These are phyloP conservation scores for Eilema sororculum DNA, from an alignment of 2,888 invertebrate species.

Conservation along the genomic window DNA sequence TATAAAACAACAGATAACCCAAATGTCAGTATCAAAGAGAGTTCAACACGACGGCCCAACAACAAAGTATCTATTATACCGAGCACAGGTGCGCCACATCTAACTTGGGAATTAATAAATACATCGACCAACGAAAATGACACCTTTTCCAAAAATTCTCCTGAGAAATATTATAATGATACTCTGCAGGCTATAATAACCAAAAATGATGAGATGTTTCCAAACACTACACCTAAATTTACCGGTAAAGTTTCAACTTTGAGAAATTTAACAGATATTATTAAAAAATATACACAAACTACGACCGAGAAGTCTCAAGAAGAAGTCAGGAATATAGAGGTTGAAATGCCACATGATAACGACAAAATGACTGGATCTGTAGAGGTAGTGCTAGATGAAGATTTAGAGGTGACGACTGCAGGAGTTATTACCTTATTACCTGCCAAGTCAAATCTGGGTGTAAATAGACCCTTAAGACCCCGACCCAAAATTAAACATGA, in stretches of 20 bases:
- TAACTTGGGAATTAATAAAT: slow-evolving; percentile 88
- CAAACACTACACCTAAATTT: slow-evolving; percentile 80
- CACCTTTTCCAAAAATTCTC: slow-evolving; percentile 72
- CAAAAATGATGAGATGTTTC: slow-evolving; percentile 82
- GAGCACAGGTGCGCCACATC: slow-evolving; percentile 73
- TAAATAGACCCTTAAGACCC: slow-evolving; percentile 90
- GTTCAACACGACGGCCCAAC: slow-evolving; percentile 76
- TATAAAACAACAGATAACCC: slow-evolving; percentile 43
- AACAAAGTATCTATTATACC: slow-evolving; percentile 83
- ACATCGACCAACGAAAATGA: slow-evolving; percentile 80
- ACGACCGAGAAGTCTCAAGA: slow-evolving; percentile 51
- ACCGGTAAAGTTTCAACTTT: slow-evolving; percentile 79
- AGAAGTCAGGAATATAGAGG: slow-evolving; percentile 50
- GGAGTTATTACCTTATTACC: slow-evolving; percentile 89
- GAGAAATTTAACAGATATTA: slow-evolving; percentile 89
- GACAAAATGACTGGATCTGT: slow-evolving; percentile 78
- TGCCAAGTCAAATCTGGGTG: slow-evolving; percentile 92
- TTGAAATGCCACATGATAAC: slow-evolving; percentile 65
- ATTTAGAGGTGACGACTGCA: slow-evolving; percentile 75
- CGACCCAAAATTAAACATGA: slow-evolving; percentile 84
- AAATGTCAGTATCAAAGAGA: slow-evolving; percentile 65
- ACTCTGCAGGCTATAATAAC: slow-evolving; percentile 89
- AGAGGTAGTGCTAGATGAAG: slow-evolving; percentile 80
- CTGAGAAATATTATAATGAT: slow-evolving; percentile 88
- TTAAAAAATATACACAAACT: slow-evolving; percentile 88